Conservation (phyloP, 2,797 vertebrate species). For the Amblyopsis hoosieri region DNA sequence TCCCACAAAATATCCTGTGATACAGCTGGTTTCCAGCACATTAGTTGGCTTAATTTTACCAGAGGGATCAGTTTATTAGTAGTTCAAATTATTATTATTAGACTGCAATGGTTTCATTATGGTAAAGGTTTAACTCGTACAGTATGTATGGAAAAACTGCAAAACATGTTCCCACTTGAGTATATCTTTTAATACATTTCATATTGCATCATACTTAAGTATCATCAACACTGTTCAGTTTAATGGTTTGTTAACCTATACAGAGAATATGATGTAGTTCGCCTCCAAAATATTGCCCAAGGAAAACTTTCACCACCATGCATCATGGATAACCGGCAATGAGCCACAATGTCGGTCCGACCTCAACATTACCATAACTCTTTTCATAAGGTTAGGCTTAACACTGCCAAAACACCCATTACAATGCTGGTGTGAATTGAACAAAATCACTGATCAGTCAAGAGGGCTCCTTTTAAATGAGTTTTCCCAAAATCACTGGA, state of each 20-base stretch:
- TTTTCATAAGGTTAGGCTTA: slow-evolving; percentile 27
- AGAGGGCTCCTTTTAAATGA: no score
- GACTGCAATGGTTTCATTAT: no score
- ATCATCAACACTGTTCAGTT: slow-evolving; percentile 4
- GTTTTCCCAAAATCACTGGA: no score
- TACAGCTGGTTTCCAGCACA: slow-evolving; percentile 41
- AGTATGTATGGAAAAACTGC: neutral
- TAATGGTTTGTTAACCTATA: slow-evolving; percentile 6
- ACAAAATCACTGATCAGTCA: slow-evolving; percentile 13
- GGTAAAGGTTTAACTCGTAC: slow-evolving; percentile 4
- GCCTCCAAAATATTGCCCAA: neutral
- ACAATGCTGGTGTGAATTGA: slow-evolving; percentile 9
- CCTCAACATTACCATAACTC: slow-evolving; percentile 14
- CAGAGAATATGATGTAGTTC: neutral
- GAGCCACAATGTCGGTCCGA: neutral
- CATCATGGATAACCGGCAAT: neutral
- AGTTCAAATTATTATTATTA: no score
- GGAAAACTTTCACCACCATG: neutral
- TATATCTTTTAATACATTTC: slow-evolving; percentile 21
- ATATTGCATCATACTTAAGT: no score
- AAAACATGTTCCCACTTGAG: slow-evolving; percentile 26
- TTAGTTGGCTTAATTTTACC: slow-evolving; percentile 30
- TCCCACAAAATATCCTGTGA: slow-evolving; percentile 34
- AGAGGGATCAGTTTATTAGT: slow-evolving; percentile 25
- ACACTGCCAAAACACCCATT: slow-evolving; percentile 14